phyloP scores from a whole-genome alignment of 2,113 vertebrate species.

The Paradoxurus hermaphroditus region DNA sequence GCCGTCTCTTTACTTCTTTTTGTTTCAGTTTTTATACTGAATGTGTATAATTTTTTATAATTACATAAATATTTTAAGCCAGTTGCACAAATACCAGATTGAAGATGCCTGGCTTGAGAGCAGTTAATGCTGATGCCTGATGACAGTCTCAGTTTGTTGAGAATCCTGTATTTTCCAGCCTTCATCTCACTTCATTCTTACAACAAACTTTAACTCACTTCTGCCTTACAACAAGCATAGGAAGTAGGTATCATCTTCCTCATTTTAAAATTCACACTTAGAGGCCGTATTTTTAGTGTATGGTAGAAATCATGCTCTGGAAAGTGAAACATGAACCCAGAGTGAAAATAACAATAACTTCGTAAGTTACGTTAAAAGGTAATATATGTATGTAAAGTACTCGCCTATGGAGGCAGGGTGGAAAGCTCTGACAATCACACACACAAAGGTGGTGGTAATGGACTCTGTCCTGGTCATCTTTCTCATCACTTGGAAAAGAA shows the following conservation, averaged over 20 bases:
- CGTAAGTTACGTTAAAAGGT: background rate
- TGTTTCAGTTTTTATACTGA: background rate
- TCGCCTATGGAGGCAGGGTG: background rate
- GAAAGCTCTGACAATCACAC: background rate
- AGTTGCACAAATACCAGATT: background rate
- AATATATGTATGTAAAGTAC: background rate
- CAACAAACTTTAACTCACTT: background rate
- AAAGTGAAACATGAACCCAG: background rate
- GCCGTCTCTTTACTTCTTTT: background rate
- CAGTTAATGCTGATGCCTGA: background rate
- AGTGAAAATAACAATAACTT: background rate
- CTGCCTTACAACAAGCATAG: background rate
- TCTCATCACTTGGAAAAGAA: background rate
- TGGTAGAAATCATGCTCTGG: background rate
- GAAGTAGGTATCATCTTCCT: background rate
- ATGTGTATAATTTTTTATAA: background rate
- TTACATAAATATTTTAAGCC: background rate
- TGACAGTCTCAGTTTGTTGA: background rate
- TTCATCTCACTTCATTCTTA: background rate
- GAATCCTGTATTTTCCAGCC: background rate
- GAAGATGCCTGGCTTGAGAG: background rate
- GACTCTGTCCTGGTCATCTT: background rate
- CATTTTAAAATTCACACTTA: constrained; percentile 11
- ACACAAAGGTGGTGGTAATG: background rate
- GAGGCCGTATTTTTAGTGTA: background rate